Percentiles rank a stretch among this genome's conserved stretches.
Evolutionary conservation across 2,113 vertebrate genomes (phyloP).

Genomic region (Oreochromis tanganicae): DNA sequence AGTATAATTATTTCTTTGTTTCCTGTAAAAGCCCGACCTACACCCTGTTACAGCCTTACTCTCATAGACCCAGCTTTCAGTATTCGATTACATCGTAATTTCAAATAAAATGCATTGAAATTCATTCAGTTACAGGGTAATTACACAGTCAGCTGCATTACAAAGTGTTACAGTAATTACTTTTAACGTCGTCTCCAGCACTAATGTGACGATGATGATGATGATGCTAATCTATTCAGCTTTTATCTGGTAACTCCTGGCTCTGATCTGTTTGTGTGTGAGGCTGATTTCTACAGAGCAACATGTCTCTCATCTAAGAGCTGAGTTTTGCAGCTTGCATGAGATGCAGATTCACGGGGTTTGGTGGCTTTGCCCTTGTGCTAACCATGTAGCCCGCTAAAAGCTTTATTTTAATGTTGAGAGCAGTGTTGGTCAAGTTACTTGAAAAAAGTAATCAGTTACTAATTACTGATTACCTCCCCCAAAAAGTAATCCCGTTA

Average conservation of each 20-base stretch:
- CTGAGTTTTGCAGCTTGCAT: accelerated
- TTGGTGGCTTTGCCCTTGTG: accelerated
- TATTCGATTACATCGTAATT: background rate
- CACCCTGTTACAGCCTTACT: background rate
- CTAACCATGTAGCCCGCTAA: accelerated
- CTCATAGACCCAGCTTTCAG: background rate
- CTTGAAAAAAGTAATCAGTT: too few relatives aligned
- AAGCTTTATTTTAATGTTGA: background rate
- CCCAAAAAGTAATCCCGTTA: too few relatives aligned
- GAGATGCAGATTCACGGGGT: accelerated
- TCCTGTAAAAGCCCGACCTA: background rate
- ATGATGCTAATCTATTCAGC: accelerated
- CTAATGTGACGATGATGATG: background rate
- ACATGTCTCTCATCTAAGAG: accelerated
- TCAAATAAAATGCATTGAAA: background rate
- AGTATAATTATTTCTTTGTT: background rate
- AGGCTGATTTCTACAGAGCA: background rate
- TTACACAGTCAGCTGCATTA: background rate
- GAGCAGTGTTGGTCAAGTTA: too few relatives aligned
- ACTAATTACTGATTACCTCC: too few relatives aligned
- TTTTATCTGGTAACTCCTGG: background rate
- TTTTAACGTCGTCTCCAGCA: background rate
- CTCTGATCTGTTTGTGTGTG: background rate
- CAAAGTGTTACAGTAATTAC: background rate
- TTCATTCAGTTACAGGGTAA: background rate